Conservation (phyloP, 2,113 vertebrate genomes). For the Urocolius indicus region DNA sequence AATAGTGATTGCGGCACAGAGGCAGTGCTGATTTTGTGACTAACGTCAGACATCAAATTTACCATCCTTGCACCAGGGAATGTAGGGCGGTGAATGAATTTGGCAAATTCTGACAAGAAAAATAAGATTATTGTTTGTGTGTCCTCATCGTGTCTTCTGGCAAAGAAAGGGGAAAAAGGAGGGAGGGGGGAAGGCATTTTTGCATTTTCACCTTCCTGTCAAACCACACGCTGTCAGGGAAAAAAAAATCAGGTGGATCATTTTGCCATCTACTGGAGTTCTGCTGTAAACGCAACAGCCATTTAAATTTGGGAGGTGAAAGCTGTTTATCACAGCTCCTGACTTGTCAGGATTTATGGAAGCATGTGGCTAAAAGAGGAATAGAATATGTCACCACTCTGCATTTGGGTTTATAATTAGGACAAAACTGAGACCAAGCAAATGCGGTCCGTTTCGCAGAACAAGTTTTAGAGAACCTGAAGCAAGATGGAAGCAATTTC, state of each 20-base stretch:
- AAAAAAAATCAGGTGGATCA: background rate
- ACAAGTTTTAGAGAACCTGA: conserved; percentile 33
- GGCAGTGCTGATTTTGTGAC: rapidly evolving
- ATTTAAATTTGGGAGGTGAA: background rate
- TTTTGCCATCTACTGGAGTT: conserved; percentile 43
- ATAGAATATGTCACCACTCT: conserved; percentile 61
- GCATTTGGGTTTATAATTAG: conserved; percentile 77
- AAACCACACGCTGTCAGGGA: background rate
- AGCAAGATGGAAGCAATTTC: conserved; percentile 60
- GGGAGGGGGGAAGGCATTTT: too few relatives aligned
- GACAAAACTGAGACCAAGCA: conserved; percentile 58
- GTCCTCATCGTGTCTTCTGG: rapidly evolving
- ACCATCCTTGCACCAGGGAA: rapidly evolving
- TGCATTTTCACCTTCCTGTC: background rate
- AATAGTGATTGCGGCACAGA: rapidly evolving
- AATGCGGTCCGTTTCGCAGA: conserved; percentile 34
- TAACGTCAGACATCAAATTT: rapidly evolving
- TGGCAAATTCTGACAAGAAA: background rate
- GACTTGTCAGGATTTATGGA: conserved; percentile 56
- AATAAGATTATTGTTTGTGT: background rate
- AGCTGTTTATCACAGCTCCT: conserved; percentile 7
- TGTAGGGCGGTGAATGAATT: rapidly evolving
- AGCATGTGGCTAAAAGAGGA: conserved; percentile 63
- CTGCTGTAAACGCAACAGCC: background rate
- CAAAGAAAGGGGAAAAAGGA: too few relatives aligned